Conservation (phyloP, 1,140 invertebrate genomes). For the Leptinotarsa defecta region DNA sequence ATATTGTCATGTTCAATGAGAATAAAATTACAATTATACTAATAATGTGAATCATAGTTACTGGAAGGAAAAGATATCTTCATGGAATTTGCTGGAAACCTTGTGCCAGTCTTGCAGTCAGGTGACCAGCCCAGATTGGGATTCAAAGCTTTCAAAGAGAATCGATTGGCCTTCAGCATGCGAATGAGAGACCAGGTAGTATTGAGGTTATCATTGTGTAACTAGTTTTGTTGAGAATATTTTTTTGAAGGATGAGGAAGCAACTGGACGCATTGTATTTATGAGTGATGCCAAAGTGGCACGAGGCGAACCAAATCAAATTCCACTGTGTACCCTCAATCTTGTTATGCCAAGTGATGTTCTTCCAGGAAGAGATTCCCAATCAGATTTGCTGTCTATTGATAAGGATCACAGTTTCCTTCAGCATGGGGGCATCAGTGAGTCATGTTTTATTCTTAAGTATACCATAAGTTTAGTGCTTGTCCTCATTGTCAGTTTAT, state of each 20-base stretch:
- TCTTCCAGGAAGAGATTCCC: slow-evolving; percentile 71
- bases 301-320: slow-evolving; percentile 81
- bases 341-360: slow-evolving; percentile 81
- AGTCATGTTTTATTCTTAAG: slow-evolving; percentile 40
- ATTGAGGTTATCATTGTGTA: background rate
- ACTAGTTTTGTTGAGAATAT: background rate
- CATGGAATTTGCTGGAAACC: slow-evolving; percentile 95
- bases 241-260: slow-evolving; percentile 67
- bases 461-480: background rate
- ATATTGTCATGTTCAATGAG: background rate
- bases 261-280: slow-evolving; percentile 87
- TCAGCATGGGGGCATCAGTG: slow-evolving; percentile 62
- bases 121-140: slow-evolving; percentile 86
- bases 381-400: slow-evolving; percentile 70
- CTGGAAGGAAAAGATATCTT: slow-evolving; percentile 86
- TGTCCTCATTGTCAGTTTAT: slow-evolving; percentile 11
- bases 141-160: slow-evolving; percentile 93
- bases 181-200: slow-evolving; percentile 76
- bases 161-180: slow-evolving; percentile 87
- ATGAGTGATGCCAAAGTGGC: slow-evolving; percentile 91
- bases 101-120: slow-evolving; percentile 91
- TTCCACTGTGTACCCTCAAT: slow-evolving; percentile 89
- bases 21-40: no score
- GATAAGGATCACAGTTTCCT: slow-evolving; percentile 71
- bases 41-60: slow-evolving; percentile 60